Conservation (phyloP, 2,797 vertebrate species). For the Chiloscyllium punctatum region DNA sequence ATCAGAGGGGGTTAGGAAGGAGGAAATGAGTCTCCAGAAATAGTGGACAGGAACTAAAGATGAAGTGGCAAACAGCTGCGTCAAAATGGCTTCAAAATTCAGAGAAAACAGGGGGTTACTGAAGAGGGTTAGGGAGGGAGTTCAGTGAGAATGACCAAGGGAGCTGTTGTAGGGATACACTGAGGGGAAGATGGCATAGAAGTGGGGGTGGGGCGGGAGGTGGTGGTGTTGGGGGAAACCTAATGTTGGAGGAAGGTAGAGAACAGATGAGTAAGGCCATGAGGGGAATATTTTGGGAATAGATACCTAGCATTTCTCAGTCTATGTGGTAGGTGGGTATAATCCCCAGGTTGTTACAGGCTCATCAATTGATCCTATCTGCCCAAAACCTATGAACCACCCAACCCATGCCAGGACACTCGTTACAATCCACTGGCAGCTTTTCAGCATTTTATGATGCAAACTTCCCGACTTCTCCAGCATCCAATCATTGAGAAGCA, state of each 20-base stretch:
- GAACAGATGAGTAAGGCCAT: not conserved
- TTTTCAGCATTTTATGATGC: too few species aligned
- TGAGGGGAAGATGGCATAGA: not conserved
- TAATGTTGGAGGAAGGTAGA: not conserved
- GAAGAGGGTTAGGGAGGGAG: not conserved
- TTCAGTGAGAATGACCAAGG: not conserved
- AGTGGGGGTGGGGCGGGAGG: too few species aligned
- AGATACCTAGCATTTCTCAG: not conserved
- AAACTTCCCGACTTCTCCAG: too few species aligned
- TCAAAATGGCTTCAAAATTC: not conserved
- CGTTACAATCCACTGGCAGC: too few species aligned
- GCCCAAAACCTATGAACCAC: too few species aligned
- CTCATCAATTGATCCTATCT: too few species aligned
- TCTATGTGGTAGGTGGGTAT: too few species aligned
- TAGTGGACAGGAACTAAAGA: too few species aligned
- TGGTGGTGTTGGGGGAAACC: not conserved
- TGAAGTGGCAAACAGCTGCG: too few species aligned
- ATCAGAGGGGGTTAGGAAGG: not conserved
- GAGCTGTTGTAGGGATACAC: not conserved
- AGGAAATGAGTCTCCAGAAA: not conserved
- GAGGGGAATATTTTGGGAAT: not conserved
- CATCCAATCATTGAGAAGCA: too few species aligned
- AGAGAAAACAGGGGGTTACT: not conserved
- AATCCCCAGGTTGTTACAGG: too few species aligned
- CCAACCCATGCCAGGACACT: too few species aligned